Conservation (phyloP, 2,888 invertebrate species). For the Salticus scenicus region DNA sequence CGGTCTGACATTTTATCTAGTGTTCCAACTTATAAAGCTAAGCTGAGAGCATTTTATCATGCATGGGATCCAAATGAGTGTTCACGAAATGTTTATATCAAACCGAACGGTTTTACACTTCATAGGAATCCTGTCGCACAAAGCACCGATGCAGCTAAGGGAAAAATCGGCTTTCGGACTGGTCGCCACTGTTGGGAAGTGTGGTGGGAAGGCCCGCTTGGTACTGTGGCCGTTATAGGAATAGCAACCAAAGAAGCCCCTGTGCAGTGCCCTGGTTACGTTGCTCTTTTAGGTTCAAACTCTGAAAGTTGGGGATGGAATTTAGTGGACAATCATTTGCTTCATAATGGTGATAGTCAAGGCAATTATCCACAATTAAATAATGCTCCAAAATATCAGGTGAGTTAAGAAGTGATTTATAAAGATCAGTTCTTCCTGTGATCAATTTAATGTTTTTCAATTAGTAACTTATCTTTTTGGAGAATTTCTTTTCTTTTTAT, state of each 20-base stretch:
- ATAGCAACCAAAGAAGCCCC: constrained; percentile 95
- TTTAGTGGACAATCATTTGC: constrained; percentile 95
- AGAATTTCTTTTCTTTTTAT: too few species aligned
- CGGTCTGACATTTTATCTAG: constrained; percentile 93
- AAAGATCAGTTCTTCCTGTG: too few species aligned
- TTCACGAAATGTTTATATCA: constrained; percentile 96
- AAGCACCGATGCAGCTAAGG: constrained; percentile 93
- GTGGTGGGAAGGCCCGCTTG: constrained; percentile 98
- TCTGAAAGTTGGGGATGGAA: constrained; percentile 99
- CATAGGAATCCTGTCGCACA: constrained; percentile 99
- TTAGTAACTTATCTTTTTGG: too few species aligned
- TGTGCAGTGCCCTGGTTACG: constrained; percentile 95
- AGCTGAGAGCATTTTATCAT: constrained; percentile 93
- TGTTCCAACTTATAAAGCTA: constrained; percentile 92
- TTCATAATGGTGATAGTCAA: constrained; percentile 96
- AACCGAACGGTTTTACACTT: constrained; percentile 96
- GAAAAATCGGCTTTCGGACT: constrained; percentile 89
- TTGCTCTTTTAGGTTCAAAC: constrained; percentile 94
- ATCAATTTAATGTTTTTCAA: too few species aligned
- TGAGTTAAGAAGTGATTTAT: constrained; percentile 77
- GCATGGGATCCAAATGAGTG: constrained; percentile 99
- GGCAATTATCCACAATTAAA: constrained; percentile 94
- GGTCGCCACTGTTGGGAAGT: constrained; percentile 98
- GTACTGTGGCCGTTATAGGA: constrained; percentile 97
- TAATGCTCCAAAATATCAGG: constrained; percentile 98